phyloP scores from a whole-genome alignment of 2,797 vertebrate species.

The Antennarius maculatus region DNA sequence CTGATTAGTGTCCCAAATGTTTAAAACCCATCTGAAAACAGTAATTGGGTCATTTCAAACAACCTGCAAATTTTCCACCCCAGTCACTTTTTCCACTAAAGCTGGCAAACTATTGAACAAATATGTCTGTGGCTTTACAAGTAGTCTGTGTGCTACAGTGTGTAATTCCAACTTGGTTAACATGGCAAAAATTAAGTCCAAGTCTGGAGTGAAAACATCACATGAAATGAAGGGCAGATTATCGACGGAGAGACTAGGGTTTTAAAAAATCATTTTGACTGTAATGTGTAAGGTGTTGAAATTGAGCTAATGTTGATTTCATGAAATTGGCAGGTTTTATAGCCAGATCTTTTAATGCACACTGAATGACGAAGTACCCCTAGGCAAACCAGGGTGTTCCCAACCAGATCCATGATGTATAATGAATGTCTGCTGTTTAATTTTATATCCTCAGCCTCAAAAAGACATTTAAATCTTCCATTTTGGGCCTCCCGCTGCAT shows the following conservation, averaged over 20 bases:
- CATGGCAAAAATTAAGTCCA: conserved; percentile 59
- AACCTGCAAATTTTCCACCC: conserved; percentile 71
- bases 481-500: conserved; percentile 5
- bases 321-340: conserved; percentile 64
- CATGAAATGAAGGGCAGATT: conserved; percentile 68
- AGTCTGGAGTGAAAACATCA: conserved; percentile 73
- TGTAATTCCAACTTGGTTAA: conserved; percentile 69
- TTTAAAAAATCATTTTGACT: conserved; percentile 71
- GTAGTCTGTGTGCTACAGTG: conserved; percentile 33
- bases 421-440: conserved; percentile 50
- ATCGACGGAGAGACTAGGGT: conserved; percentile 44
- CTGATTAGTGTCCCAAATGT: conserved; percentile 65
- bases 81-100: conserved; percentile 76
- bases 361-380: conserved; percentile 53
- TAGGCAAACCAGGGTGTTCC: conserved; percentile 40
- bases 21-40: conserved; percentile 60
- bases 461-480: not conserved
- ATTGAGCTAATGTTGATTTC: conserved; percentile 59
- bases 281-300: conserved; percentile 73
- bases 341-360: conserved; percentile 53
- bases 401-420: conserved; percentile 30
- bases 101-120: conserved; percentile 67
- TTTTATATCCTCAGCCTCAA: not conserved
- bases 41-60: conserved; percentile 73
- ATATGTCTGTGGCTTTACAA: conserved; percentile 78